These are phyloP conservation scores for Dicranocentrus wangi DNA, from an alignment of 2,888 invertebrate genomes.

Conservation along the genomic window DNA sequence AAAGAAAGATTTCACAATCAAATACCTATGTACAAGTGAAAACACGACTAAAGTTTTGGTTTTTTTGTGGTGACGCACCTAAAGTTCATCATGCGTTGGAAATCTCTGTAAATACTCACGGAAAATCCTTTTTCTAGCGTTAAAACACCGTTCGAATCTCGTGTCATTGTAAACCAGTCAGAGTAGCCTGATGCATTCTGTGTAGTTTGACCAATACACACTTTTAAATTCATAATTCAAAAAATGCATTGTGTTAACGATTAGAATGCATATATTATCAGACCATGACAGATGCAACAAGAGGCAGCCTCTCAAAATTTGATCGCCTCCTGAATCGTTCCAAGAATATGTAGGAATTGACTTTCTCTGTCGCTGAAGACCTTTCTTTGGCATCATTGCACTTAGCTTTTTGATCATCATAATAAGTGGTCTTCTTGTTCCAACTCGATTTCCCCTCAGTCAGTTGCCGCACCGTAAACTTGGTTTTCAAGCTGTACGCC, in stretches of 20 bases:
- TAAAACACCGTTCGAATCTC: neutral
- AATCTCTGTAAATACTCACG: slow-evolving; percentile 15
- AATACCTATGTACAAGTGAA: too few species aligned
- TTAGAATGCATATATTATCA: too few species aligned
- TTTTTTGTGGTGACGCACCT: too few species aligned
- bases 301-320: slow-evolving; percentile 16
- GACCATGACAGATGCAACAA: slow-evolving; percentile 37
- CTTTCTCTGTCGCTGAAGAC: slow-evolving; percentile 23
- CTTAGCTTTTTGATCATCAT: neutral
- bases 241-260: too few species aligned
- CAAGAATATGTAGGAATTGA: slow-evolving; percentile 42
- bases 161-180: neutral
- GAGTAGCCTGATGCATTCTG: neutral
- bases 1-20: too few species aligned
- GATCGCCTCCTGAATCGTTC: slow-evolving; percentile 41
- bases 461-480: neutral
- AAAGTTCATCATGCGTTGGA: slow-evolving; percentile 49
- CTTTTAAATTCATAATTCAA: too few species aligned
- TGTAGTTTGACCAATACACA: too few species aligned
- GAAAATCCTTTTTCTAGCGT: slow-evolving; percentile 25
- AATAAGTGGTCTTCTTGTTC: neutral
- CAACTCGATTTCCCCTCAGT: neutral
- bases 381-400: neutral
- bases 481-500: slow-evolving; percentile 34
- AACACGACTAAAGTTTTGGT: too few species aligned